Conservation (phyloP, 1,140 invertebrate genomes). For the Brachionus manjavacas region DNA sequence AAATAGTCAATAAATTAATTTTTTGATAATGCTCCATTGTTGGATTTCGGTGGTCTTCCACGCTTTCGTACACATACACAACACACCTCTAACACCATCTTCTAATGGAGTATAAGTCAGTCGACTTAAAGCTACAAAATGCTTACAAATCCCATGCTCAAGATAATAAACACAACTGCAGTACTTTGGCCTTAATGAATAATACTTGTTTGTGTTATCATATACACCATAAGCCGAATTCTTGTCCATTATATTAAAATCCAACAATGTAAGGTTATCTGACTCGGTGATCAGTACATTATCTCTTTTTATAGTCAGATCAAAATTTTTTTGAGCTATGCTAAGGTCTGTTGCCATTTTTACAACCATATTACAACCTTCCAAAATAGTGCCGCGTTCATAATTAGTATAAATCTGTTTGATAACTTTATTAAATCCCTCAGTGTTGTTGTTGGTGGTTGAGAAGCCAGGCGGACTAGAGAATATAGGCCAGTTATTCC, state of each 20-base stretch:
- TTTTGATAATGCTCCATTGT: too few species aligned
- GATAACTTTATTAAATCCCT: slow-evolving; percentile 6
- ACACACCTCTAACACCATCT: too few species aligned
- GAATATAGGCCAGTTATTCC: background rate
- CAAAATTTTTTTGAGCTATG: background rate
- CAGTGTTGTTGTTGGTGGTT: background rate
- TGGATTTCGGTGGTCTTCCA: too few species aligned
- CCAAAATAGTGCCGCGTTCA: background rate
- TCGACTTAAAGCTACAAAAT: background rate
- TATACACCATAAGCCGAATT: background rate
- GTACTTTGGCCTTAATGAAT: background rate
- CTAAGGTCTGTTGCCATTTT: background rate
- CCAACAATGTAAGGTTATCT: background rate
- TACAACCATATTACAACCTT: background rate
- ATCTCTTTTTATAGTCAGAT: background rate
- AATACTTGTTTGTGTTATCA: background rate
- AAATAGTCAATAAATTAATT: too few species aligned
- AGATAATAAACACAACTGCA: background rate
- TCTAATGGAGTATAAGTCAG: background rate
- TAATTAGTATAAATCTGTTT: background rate
- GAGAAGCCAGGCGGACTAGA: background rate
- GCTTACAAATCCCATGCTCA: background rate
- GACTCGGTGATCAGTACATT: background rate
- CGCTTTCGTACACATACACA: too few species aligned
- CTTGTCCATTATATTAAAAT: background rate